Evolutionary conservation across 1,140 invertebrate species (phyloP), one percentile per base, ranked within the genome.

Genomic region (Diorhabda elongata): DNA sequence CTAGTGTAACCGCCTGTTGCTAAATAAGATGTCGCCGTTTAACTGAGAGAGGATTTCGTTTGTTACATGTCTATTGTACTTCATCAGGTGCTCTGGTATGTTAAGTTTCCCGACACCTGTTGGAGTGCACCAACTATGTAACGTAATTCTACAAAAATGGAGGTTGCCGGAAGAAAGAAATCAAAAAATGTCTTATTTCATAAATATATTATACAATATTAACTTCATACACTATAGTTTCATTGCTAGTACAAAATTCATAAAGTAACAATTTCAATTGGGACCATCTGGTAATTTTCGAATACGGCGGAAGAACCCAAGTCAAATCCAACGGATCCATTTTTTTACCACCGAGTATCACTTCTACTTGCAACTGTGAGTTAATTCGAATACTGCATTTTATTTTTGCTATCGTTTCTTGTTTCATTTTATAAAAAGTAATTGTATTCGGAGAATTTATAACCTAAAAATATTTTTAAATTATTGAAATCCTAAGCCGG

Each of bases 71-170:
- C 92, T 91, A 94, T 95, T 95, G 93, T 95, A 95, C 93, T 95
- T 95, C 93, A 95, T 95, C 93, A 95, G 93, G 93, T 95, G 93
- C 93, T 95, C 93, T 95, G 93, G 93, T 94, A 86, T 85, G 84
- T 82, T 84, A 26, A 78, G 64, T 77, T 87, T 92, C 92, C 93
- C 92, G 93, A 92, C 92, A 94, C 90, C 92, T 95, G 92, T 92
- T 93, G 93, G 92, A 95, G 93, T 95, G 92, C 93, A 95, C 87
- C 89, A 87, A 88, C 85, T 88, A 86, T 89, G 88, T 84, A 83
- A 84, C 76, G 47, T n/a, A 6, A 6, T 52, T 8, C 47, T 8
- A n/a, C 47, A 52, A 52, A 4, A 26, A 26, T 26, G 26, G 26
- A 26, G 26, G 26, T 26, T 26, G 26, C 1, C 26, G 26, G 26